Conservation (phyloP, 2,113 vertebrate genomes). For the Toxotes jaculatrix region DNA sequence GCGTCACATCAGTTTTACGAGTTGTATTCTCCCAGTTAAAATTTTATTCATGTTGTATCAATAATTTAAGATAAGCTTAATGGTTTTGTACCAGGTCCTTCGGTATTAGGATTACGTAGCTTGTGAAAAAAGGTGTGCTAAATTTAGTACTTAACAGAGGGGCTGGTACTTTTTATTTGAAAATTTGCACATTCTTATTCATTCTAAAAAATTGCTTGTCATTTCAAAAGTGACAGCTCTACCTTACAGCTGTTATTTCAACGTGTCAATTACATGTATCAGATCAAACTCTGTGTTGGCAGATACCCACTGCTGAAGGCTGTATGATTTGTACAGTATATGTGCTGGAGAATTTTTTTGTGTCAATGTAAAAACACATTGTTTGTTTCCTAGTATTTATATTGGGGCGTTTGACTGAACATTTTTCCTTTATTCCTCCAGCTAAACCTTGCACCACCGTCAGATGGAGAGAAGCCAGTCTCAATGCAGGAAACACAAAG, state of each 20-base stretch:
- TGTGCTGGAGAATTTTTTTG: background rate
- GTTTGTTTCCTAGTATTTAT: background rate
- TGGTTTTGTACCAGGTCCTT: background rate
- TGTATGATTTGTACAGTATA: background rate
- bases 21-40: too few species aligned
- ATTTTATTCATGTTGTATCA: too few species aligned
- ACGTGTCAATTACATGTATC: background rate
- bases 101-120: background rate
- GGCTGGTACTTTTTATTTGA: too few species aligned
- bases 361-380: background rate
- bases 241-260: background rate
- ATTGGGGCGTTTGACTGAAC: background rate
- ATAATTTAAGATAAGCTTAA: too few species aligned
- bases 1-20: too few species aligned
- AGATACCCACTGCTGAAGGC: too few species aligned
- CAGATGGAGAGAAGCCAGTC: slow-evolving; percentile 81
- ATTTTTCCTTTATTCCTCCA: slow-evolving; percentile 32
- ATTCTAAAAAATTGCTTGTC: too few species aligned
- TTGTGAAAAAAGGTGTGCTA: background rate
- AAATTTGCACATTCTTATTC: too few species aligned
- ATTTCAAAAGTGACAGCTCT: too few species aligned
- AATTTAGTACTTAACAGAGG: background rate
- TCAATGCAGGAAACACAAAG: slow-evolving; percentile 73
- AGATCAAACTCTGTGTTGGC: too few species aligned
- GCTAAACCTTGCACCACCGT: slow-evolving; percentile 82